Percentiles rank a stretch among this genome's conserved stretches.
These are phyloP conservation scores for Ectemnius lituratus DNA, from an alignment of 2,888 invertebrate species.

Conservation along the genomic window DNA sequence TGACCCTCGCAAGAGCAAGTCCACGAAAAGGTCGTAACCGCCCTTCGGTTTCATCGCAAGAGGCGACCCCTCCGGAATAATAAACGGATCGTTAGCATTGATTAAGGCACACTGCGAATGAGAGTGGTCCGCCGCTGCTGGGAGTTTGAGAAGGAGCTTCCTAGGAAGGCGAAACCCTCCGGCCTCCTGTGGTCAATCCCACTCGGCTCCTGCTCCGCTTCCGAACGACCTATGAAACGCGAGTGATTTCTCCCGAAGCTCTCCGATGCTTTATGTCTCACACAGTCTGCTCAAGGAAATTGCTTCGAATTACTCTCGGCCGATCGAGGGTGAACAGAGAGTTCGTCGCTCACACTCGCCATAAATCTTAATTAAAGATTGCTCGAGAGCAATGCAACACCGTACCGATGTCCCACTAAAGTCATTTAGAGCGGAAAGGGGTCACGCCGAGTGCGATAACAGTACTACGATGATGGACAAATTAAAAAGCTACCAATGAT, in stretches of 20 bases:
- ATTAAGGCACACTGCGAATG: constrained; percentile 59
- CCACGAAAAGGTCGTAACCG: constrained; percentile 42
- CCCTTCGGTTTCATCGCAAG: constrained; percentile 25
- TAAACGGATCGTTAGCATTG: constrained; percentile 69
- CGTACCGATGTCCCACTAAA: not conserved
- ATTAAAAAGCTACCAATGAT: not conserved
- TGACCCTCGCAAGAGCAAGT: constrained; percentile 58
- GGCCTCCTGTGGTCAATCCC: constrained; percentile 26
- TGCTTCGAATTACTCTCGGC: constrained; percentile 38
- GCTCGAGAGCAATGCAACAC: constrained; percentile 14
- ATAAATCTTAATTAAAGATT: constrained; percentile 53
- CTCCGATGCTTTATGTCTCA: constrained; percentile 52
- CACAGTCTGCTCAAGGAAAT: constrained; percentile 28
- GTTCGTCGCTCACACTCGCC: constrained; percentile 14
- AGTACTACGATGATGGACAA: not conserved
- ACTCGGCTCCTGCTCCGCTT: not conserved
- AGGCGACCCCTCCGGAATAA: constrained; percentile 55
- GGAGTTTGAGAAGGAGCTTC: no score
- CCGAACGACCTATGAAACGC: constrained; percentile 9
- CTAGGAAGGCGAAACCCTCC: not conserved
- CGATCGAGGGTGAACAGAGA: constrained; percentile 23
- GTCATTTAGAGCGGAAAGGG: not conserved
- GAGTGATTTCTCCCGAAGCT: constrained; percentile 35
- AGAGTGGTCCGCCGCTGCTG: constrained; percentile 1
- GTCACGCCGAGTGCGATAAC: not conserved